phyloP scores from a whole-genome alignment of 2,888 invertebrate species.

The Tipula unca region DNA sequence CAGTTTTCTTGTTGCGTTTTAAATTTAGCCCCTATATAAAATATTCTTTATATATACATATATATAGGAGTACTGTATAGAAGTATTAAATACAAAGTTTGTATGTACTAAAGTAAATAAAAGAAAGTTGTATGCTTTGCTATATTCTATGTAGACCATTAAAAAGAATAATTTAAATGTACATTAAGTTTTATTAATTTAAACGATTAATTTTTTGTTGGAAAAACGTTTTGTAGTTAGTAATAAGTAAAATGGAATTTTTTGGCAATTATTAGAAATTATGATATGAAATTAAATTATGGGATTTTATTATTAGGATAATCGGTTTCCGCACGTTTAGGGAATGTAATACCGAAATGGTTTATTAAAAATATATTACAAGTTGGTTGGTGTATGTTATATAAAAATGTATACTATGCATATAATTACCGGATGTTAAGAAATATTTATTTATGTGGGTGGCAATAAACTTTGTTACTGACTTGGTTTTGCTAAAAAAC shows the following conservation, averaged over 20 bases:
- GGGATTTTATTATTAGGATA: not conserved
- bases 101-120: not conserved
- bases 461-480: too few relatives aligned
- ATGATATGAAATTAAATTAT: not conserved
- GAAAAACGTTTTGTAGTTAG: not conserved
- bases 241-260: not conserved
- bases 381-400: too few relatives aligned
- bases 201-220: not conserved
- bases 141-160: not conserved
- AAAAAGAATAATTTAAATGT: not conserved
- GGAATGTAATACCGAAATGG: not conserved
- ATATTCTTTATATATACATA: not conserved
- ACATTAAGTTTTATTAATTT: not conserved
- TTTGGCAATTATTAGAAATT: not conserved
- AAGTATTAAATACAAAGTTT: not conserved
- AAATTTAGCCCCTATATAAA: not conserved
- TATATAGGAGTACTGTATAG: not conserved
- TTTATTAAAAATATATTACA: too few relatives aligned
- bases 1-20: not conserved
- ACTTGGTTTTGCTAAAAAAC: too few relatives aligned
- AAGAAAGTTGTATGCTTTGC: not conserved
- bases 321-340: not conserved
- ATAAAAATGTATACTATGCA: too few relatives aligned
- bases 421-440: too few relatives aligned
- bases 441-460: too few relatives aligned